A percentile compares a stretch with the other conserved stretches of the same genome.
Evolutionary conservation across 2,797 vertebrate genomes (phyloP).

Genomic region (Characodon lateralis): DNA sequence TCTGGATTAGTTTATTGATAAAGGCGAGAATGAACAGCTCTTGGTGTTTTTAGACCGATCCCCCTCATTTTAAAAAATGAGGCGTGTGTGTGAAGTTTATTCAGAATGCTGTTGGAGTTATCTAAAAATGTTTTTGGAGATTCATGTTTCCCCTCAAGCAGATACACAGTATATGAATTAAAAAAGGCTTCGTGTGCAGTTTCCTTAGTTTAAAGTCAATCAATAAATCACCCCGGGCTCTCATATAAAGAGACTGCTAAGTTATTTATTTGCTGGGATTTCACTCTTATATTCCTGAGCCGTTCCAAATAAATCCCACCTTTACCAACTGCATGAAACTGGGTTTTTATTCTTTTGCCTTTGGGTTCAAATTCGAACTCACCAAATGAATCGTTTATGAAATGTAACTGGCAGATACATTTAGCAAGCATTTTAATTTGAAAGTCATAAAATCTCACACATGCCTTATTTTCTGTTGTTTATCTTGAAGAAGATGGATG

Average conservation of each 20-base stretch:
- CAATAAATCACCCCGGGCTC: slow-evolving; percentile 23
- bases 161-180: neutral
- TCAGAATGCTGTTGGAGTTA: slow-evolving; percentile 9
- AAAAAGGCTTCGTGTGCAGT: slow-evolving; percentile 6
- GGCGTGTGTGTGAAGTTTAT: slow-evolving; percentile 23
- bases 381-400: slow-evolving; percentile 6
- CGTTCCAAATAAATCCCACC: neutral
- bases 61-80: slow-evolving; percentile 18
- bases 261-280: slow-evolving; percentile 27
- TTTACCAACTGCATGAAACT: slow-evolving; percentile 11
- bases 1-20: slow-evolving; percentile 57
- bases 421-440: slow-evolving; percentile 13
- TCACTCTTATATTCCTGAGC: slow-evolving; percentile 8
- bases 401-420: slow-evolving; percentile 10
- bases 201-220: slow-evolving; percentile 21
- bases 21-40: slow-evolving; percentile 49
- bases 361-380: slow-evolving; percentile 4
- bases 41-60: slow-evolving; percentile 50
- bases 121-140: slow-evolving; percentile 12
- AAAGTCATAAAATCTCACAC: slow-evolving; percentile 30
- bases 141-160: slow-evolving; percentile 9
- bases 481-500: slow-evolving; percentile 59
- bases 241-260: slow-evolving; percentile 4
- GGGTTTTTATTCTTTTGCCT: neutral
- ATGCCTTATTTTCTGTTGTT: slow-evolving; percentile 43